phyloP scores from a whole-genome alignment of 2,888 invertebrate genomes.

The Cylindroiulus punctatus region DNA sequence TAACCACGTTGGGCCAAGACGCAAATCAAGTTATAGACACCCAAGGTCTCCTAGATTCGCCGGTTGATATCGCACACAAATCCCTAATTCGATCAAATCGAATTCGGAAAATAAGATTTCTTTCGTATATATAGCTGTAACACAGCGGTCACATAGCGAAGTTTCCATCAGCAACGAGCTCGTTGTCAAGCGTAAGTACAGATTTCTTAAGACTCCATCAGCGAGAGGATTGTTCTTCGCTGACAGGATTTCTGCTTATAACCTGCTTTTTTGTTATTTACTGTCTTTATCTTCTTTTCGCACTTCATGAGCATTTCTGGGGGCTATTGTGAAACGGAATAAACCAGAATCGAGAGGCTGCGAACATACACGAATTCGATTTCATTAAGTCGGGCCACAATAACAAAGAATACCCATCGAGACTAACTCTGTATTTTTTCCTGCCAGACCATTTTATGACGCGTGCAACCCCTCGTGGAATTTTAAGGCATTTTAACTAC shows the following conservation, averaged over 20 bases:
- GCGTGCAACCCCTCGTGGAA: background rate
- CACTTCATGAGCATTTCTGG: background rate
- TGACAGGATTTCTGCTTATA: background rate
- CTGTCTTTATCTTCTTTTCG: background rate
- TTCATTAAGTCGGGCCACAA: background rate
- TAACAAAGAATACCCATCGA: background rate
- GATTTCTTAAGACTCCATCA: background rate
- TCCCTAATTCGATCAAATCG: constrained; percentile 22
- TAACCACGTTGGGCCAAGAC: background rate
- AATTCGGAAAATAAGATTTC: background rate
- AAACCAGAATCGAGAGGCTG: background rate
- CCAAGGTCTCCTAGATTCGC: background rate
- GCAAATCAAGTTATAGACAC: background rate
- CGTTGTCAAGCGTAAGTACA: background rate
- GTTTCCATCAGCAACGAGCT: background rate
- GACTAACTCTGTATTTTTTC: background rate
- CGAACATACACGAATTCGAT: background rate
- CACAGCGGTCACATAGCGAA: background rate
- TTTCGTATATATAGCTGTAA: too few relatives aligned
- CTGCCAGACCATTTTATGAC: background rate
- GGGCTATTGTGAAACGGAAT: too few relatives aligned
- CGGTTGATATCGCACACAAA: background rate
- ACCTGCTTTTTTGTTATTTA: background rate
- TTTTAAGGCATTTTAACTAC: constrained; percentile 19
- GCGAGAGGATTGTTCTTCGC: background rate